Conservation (phyloP, 2,113 vertebrate species). For the Copsychus sechellarum region DNA sequence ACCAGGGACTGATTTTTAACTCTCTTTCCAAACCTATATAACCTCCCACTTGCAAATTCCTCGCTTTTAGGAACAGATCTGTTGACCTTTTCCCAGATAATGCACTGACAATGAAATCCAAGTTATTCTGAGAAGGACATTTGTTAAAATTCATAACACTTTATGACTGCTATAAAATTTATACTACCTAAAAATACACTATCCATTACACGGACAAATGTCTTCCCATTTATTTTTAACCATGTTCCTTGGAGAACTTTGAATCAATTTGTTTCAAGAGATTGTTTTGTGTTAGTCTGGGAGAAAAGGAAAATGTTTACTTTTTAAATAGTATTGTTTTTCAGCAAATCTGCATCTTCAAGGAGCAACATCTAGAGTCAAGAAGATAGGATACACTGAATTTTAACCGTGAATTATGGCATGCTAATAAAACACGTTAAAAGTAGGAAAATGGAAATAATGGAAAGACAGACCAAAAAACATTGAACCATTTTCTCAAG, state of each 20-base stretch:
- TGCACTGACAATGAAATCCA: neutral
- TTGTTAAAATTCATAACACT: neutral
- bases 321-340: neutral
- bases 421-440: neutral
- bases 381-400: neutral
- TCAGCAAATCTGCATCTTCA: neutral
- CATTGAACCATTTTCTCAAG: neutral
- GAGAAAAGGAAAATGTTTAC: neutral
- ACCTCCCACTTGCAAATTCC: neutral
- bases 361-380: neutral
- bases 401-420: neutral
- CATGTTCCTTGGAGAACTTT: neutral
- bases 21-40: neutral
- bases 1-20: neutral
- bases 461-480: neutral
- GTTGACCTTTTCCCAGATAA: neutral
- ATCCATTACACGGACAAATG: neutral
- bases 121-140: neutral
- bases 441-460: neutral
- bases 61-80: neutral
- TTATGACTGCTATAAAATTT: neutral
- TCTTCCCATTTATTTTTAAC: neutral
- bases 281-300: neutral
- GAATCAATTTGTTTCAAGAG: neutral
- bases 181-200: neutral